Evolutionary conservation across 2,888 invertebrate species (phyloP), one percentile per base, ranked within the genome.

Genomic region (Mamestra brassicae): DNA sequence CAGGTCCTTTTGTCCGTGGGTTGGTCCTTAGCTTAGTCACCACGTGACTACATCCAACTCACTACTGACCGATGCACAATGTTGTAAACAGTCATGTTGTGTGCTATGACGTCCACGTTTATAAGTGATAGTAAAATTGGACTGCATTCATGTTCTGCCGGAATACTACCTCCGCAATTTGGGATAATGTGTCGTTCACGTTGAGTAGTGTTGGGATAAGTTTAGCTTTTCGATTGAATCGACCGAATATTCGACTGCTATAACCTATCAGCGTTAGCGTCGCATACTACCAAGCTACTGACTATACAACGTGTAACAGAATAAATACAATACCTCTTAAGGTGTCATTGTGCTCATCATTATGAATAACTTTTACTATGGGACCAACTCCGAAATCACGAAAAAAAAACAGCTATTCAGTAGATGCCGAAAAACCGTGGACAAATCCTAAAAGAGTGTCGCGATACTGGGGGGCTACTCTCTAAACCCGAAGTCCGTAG

Each of bases 1-100:
- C 88, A 88, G 90, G 91, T 95, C 94, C 95, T 95, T 92, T 88
- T 88, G 86, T 88, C 89, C 91, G 95, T 95, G 93, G 95, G 94
- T 87, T 89, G 91, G 91, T 92, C 93, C 94, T 95, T 95, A 95
- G 95, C 94, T 95, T 95, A 95, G 95, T 95, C 95, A 96, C 92
- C 92, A 88, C 81, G 85, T 90, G 89, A 90, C 85, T 85, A 86
- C 78, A 81, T 88, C 89, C 86, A 91, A 92, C 87, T 93, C 93
- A 93, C 92, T 90, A 90, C 90, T 93, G 89, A 94, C 94, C 93
- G 90, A 15, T 26, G n/a, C 8, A 17, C 93, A 92, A 89, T 92
- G 89, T 89, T 88, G 89, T 90, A 92, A 92, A 90, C 89, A 91
- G 90, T 90, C 80, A 89, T 89, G 86, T 88, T 89, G 57, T 63